phyloP scores from a whole-genome alignment of 2,113 vertebrate species.

The Addax nasomaculatus region DNA sequence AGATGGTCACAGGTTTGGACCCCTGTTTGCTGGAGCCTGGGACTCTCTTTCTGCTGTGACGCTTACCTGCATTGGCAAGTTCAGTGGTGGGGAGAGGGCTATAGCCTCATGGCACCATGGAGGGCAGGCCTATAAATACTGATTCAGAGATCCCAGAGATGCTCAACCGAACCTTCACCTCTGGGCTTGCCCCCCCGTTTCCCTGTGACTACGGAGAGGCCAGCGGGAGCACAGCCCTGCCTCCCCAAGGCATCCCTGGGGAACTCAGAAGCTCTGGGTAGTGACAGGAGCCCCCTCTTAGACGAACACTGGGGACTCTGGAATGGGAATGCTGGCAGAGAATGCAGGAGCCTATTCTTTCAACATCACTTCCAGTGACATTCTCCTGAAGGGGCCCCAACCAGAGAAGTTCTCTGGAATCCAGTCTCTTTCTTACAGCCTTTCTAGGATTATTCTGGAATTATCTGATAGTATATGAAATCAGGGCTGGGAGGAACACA shows the following conservation, averaged over 20 bases:
- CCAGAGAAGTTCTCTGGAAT: not conserved
- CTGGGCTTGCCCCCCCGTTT: not conserved
- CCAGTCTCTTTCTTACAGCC: not conserved
- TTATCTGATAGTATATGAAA: not conserved
- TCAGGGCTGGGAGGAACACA: not conserved
- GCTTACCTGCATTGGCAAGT: fast-evolving
- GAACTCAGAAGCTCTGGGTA: not conserved
- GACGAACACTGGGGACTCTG: not conserved
- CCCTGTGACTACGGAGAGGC: not conserved
- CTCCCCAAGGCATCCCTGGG: not conserved
- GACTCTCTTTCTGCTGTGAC: not conserved
- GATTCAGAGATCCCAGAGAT: not conserved
- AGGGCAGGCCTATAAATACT: not conserved
- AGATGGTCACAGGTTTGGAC: not conserved
- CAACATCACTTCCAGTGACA: not conserved
- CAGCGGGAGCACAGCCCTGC: not conserved
- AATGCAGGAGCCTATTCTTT: not conserved
- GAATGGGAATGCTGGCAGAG: not conserved
- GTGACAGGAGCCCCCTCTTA: not conserved
- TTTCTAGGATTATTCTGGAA: not conserved
- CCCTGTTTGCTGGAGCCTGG: not conserved
- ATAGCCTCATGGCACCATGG: not conserved
- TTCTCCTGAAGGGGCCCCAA: not conserved
- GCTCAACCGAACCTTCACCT: not conserved
- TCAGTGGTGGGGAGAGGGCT: not conserved